Conservation (phyloP, 2,113 vertebrate species). For the Dicrurus megarhynchus region DNA sequence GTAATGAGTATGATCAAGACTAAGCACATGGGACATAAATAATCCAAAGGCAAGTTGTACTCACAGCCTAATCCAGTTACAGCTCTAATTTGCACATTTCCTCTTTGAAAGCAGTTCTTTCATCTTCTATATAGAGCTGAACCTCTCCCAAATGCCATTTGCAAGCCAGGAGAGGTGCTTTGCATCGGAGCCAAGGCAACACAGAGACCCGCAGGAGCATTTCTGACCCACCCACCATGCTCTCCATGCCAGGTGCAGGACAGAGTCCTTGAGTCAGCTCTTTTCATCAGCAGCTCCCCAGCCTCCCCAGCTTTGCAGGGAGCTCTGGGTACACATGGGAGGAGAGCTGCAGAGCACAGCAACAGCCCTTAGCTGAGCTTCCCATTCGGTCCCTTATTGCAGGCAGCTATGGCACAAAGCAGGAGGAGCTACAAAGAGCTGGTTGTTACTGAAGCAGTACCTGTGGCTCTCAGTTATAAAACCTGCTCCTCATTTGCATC, state of each 20-base stretch:
- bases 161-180: background rate
- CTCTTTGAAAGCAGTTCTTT: background rate
- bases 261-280: background rate
- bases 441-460: background rate
- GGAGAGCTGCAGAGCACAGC: background rate
- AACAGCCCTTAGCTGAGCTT: background rate
- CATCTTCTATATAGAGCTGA: background rate
- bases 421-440: background rate
- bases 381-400: background rate
- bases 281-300: background rate
- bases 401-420: background rate
- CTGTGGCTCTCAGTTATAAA: background rate
- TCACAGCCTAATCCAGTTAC: background rate
- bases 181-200: background rate
- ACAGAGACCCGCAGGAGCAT: background rate
- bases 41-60: background rate
- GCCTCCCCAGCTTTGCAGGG: background rate
- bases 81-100: background rate
- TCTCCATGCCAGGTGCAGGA: background rate
- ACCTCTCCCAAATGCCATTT: background rate
- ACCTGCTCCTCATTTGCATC: background rate
- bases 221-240: background rate
- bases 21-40: background rate
- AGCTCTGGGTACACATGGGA: background rate
- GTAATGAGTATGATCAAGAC: background rate